Evolutionary conservation across 2,113 vertebrate genomes (phyloP).

Genomic region (Oophaga pumilio): DNA sequence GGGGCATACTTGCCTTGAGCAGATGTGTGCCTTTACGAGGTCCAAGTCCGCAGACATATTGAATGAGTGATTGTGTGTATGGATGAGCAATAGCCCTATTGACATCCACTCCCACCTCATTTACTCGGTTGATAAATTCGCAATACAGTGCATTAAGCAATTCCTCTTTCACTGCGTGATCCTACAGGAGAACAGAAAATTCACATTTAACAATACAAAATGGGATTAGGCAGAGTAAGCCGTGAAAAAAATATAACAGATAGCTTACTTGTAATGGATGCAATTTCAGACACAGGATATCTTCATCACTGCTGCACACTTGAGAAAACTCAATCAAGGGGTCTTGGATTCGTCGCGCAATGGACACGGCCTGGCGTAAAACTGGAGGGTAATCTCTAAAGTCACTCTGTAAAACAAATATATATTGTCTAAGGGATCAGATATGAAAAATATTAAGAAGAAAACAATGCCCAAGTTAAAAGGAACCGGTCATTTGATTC

Average conservation of each 20-base stretch:
- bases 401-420: constrained; percentile 71
- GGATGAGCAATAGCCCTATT: constrained; percentile 93
- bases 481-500: too few species aligned
- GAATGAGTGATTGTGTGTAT: constrained; percentile 94
- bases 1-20: constrained; percentile 80
- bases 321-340: constrained; percentile 95
- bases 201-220: background rate
- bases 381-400: constrained; percentile 94
- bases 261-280: constrained; percentile 89
- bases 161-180: constrained; percentile 96
- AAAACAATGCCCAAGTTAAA: too few species aligned
- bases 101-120: constrained; percentile 97
- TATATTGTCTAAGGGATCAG: background rate
- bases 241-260: background rate
- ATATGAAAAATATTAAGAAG: too few species aligned
- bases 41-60: constrained; percentile 94
- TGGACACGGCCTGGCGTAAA: constrained; percentile 91
- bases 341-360: constrained; percentile 95
- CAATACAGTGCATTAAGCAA: constrained; percentile 90
- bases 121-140: constrained; percentile 97
- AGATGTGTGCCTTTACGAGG: constrained; percentile 94
- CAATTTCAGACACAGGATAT: constrained; percentile 95
- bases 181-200: constrained; percentile 69
- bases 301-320: constrained; percentile 95
- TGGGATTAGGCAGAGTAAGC: background rate